Percentiles rank a stretch among this genome's conserved stretches.
These are phyloP conservation scores for Recurvirostra avosetta DNA, from an alignment of 2,113 vertebrate species.

Conservation along the genomic window DNA sequence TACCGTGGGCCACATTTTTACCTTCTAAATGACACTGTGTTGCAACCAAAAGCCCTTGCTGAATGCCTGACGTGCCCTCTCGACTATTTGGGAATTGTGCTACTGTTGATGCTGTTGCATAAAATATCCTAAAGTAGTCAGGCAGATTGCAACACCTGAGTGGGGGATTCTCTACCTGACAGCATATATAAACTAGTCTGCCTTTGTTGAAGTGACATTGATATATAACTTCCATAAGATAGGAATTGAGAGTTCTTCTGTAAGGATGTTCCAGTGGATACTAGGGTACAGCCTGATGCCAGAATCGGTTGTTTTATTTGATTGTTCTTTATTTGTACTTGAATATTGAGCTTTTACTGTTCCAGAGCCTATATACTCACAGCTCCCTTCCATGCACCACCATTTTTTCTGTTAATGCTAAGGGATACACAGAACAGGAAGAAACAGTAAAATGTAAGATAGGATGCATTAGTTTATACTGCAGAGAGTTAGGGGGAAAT, in stretches of 20 bases:
- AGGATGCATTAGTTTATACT: neutral
- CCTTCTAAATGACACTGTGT: neutral
- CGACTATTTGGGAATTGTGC: neutral
- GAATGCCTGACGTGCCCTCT: neutral
- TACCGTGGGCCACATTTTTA: neutral
- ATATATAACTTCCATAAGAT: neutral
- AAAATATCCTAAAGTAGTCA: neutral
- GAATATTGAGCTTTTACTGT: neutral
- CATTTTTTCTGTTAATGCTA: neutral
- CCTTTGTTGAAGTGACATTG: neutral
- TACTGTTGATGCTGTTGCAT: neutral
- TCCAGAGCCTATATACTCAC: neutral
- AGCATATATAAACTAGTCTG: neutral
- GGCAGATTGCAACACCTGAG: fast-evolving
- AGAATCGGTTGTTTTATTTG: neutral
- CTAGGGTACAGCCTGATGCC: neutral
- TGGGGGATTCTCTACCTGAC: neutral
- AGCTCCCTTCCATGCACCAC: neutral
- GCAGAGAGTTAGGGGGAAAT: neutral
- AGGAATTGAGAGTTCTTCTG: neutral
- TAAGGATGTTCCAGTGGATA: neutral
- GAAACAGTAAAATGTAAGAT: neutral
- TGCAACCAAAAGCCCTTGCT: neutral
- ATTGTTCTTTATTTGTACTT: neutral
- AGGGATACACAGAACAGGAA: neutral